Percentiles rank a stretch among this genome's conserved stretches.
Evolutionary conservation across 2,113 vertebrate genomes (phyloP).

Genomic region (Setophaga petechia): DNA sequence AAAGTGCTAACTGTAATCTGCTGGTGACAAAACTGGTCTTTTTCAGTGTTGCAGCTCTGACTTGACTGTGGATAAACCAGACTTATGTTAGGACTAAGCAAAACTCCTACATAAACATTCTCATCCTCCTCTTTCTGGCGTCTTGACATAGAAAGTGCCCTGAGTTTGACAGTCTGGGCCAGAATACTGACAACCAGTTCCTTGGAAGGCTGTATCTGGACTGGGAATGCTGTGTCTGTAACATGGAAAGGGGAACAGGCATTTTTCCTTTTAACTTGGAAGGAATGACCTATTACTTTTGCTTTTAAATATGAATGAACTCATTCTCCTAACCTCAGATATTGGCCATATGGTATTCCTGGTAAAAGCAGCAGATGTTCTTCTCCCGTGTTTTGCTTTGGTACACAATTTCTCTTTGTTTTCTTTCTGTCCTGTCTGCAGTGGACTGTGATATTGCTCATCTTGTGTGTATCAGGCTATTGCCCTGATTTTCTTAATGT

Average conservation of each 20-base stretch:
- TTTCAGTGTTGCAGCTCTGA: neutral
- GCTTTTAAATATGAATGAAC: constrained; percentile 49
- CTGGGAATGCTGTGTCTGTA: neutral
- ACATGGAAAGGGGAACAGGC: neutral
- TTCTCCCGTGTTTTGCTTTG: constrained; percentile 2
- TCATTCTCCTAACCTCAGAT: constrained; percentile 18
- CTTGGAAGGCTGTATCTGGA: neutral
- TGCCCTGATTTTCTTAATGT: neutral
- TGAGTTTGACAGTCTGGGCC: neutral
- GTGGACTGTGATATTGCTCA: neutral
- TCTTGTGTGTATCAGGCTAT: neutral
- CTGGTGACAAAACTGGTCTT: neutral
- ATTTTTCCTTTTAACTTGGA: neutral
- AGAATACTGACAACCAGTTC: neutral
- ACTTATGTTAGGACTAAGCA: neutral
- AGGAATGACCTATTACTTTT: constrained; percentile 5
- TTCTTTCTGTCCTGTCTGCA: neutral
- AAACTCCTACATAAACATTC: neutral
- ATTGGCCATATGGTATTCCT: constrained; percentile 57
- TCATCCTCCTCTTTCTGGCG: neutral
- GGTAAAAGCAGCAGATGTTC: constrained; percentile 66
- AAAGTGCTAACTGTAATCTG: neutral
- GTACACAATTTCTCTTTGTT: constrained; percentile 30
- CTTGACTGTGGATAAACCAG: neutral
- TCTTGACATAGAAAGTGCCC: neutral